Evolutionary conservation across 1,140 invertebrate species (phyloP), one percentile per base, ranked within the genome.

Genomic region (Scaptomyza montana): DNA sequence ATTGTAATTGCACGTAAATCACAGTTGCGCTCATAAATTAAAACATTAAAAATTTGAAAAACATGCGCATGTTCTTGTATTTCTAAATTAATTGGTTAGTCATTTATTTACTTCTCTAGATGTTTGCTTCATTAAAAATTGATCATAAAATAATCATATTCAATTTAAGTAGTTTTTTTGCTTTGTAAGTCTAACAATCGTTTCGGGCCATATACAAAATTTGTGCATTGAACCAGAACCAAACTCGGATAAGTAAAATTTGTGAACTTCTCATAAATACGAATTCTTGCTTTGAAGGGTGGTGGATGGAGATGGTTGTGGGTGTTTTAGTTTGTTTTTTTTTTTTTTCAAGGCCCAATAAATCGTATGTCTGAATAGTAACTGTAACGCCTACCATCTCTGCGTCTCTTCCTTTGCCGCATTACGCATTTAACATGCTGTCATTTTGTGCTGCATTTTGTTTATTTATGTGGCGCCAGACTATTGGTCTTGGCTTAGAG

Each of bases 381-480:
- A 61, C 39, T 60, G 30, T 69, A 46, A 64, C 53, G 45, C 54
- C 30, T 16, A 19, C 10, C 28, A 9, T 41, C 12, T 0, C 41
- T 13, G 21, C 36, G n/a, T 43, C 39, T n/a, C 12, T 33, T 46
- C 43, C 39, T 10, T 47, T 50, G 36, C 56, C 80, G 25, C 62
- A 61, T 57, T 46, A 74, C 73, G 81, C 81, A 85, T 80, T 86
- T 80, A 86, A 74, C 67, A 66, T 67, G 80, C 84, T 85, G 80
- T 74, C 80, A 86, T 86, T 80, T 80, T 71, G 50, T 39, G 74
- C 72, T 85, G 80, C 81, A 86, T 74, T 73, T 45, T 46, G 64
- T 25, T 85, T 85, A 85, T 85, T 85, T 86, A 85, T 85, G 80
- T 86, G 80, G 81, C 81, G 80, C 80, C 80, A 85, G 78, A 51